Evolutionary conservation across 2,888 invertebrate genomes (phyloP), one percentile per base, ranked within the genome.

Genomic region (Dryomyza anilis): DNA sequence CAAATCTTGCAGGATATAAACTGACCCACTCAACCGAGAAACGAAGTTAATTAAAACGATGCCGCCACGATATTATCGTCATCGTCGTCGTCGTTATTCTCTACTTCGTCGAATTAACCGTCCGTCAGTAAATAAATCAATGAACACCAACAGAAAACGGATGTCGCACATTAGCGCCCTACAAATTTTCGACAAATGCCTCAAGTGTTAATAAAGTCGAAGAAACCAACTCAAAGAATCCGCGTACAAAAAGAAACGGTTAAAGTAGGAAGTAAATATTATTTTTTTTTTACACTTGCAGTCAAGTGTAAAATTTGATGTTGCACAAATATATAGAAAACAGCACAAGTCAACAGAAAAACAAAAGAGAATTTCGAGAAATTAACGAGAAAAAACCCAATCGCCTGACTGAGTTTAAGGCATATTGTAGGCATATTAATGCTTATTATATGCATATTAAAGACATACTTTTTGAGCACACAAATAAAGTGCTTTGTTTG

Each of bases 81-180:
- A 58, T 30, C 14, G 30, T 55, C 23, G 16, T 56, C 19, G 29
- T 29, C n/a, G 21, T 27, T 29, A 46, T 5, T 23, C 21, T 10
- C 52, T 14, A 27, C 7, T 27, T 19, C 27, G 16, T 55, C 36
- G 55, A 53, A 5, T 19, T 29, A 19, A n/a, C 16, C 33, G 21
- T 36, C 19, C n/a, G n/a, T 4, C 5, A 12, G 23, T 21, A 27
- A 29, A 29, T 21, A 29, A 29, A 10, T 39, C 45, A 39, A 64
- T 23, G 36, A 33, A 19, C 14, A 48, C 16, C 23, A 52, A 59
- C 23, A 46, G 59, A 66, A 70, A 77, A 71, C 79, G 79, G 79
- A 79, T 79, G 80, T 78, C 77, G 76, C 77, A 72, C 77, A 79
- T 79, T 80, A 78, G 71, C 69, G 72, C n/a, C n/a, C n/a, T n/a